Evolutionary conservation across 2,888 invertebrate species (phyloP), one percentile per base, ranked within the genome.

Genomic region (Callinectes sapidus): DNA sequence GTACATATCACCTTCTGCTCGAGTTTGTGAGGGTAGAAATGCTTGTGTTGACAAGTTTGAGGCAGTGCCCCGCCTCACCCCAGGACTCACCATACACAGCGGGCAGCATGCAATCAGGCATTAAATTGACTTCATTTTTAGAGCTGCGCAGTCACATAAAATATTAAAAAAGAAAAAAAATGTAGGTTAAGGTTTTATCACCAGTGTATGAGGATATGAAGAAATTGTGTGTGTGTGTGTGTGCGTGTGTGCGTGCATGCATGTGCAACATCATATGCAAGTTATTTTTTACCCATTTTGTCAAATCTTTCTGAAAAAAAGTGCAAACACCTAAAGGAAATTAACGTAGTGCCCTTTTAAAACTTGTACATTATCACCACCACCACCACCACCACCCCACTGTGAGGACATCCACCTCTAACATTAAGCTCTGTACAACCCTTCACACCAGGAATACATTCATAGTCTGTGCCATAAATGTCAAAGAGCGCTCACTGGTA

Each of bases 401-500:
- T 35, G 5, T 35, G 81, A 81, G 13, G 81, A 81, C 71, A 28
- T 71, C 28, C 71, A 71, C 71, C 71, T 28, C 23, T 71, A 71
- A n/a, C 71, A 71, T 71, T 71, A 71, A 81, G 81, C 35, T 35
- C 81, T 81, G 81, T 81, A 35, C 81, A 81, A 81, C 81, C 81
- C 81, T 81, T 81, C 81, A 81, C 81, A 81, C 81, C 81, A 35
- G 81, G 35, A 81, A 81, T 71, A 81, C 81, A 81, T 81, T 81
- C 35, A 81, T 81, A 81, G 81, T 81, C 32, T 81, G 81, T 81
- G 81, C 81, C 81, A 81, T 81, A 81, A 81, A 81, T 81, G 81
- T 81, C 81, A 81, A 81, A 81, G 16, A 81, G 35, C 35, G 28
- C 13, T 6, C 32, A 14, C 35, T 81, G 35, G 81, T 81, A 35